Base-by-base conservation (phyloP, 2,113 vertebrate genomes). In the Odocoileus hemionus region DNA sequence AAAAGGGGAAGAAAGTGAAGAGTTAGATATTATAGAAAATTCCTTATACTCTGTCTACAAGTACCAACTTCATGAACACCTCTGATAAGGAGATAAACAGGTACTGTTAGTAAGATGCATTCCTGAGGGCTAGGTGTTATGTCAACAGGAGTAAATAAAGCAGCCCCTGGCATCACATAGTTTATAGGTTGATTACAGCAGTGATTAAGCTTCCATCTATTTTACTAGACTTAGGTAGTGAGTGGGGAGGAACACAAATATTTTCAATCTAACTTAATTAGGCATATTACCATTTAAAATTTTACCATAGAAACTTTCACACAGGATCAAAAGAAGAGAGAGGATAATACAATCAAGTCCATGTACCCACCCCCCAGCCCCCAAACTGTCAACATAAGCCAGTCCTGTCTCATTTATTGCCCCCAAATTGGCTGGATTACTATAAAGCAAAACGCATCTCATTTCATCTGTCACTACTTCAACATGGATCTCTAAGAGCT, bases 1-100 rank as follows among this genome's bases (percentile, higher is more conserved):
- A 79, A 92, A 91, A 95, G 54, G 61, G n/a, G 33, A 91, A 91
- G 86, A 61, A 88, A 93, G 43, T 58, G 33, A 87, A 97, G 85
- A 78, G 28, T 55, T 21, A 83, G 33, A 74, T 93, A 85, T 33
- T 89, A 39, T 19, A 86, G 58, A 64, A 43, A 95, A 55, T 58
- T 55, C 67, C 39, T 92, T 96, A 55, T 30, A 39, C 58, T 85
- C 76, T 58, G 43, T 88, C 79, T 93, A 23, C 12, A 89, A 95
- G 70, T 70, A 70, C 43, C 43, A 94, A 39, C 36, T 86, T 93
- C 52, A 84, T 89, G 61, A 88, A 83, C 45, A 55, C 87, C 78
- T 95, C 54, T 78, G 39, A 43, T 60, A 86, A 89, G 25, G 82
- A 94, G 39, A 2, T 64, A 64, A 60, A 36, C 50, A 95, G 78